Percentiles rank a stretch among this genome's conserved stretches.
These are phyloP conservation scores for Chromobotia macracanthus DNA, from an alignment of 2,797 vertebrate genomes.

Conservation along the genomic window DNA sequence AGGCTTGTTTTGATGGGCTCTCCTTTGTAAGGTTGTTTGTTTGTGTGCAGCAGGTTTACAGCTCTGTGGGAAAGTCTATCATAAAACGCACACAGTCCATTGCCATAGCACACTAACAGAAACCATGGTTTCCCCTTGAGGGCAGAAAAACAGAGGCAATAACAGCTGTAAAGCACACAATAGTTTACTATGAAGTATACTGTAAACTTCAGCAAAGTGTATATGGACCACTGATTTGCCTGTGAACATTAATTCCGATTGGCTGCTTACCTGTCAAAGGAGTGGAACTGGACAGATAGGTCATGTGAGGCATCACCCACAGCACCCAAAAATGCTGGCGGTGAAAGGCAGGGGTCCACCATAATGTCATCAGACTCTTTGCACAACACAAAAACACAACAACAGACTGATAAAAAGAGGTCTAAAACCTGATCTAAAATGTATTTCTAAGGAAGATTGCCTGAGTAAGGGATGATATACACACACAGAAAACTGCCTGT, in stretches of 20 bases:
- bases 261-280: slow-evolving; percentile 91
- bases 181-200: too few relatives aligned
- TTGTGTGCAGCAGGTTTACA: slow-evolving; percentile 48
- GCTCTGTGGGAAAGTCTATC: slow-evolving; percentile 26
- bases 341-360: slow-evolving; percentile 84
- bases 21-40: slow-evolving; percentile 64
- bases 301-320: slow-evolving; percentile 78
- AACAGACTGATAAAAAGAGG: too few relatives aligned
- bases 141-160: too few relatives aligned
- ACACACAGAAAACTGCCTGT: too few relatives aligned
- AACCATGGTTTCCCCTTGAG: neutral
- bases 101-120: neutral
- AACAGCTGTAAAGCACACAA: neutral
- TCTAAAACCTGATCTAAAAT: too few relatives aligned
- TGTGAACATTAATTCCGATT: neutral
- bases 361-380: slow-evolving; percentile 78
- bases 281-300: slow-evolving; percentile 84
- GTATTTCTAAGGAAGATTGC: too few relatives aligned
- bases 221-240: neutral
- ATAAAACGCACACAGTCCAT: slow-evolving; percentile 31
- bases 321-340: slow-evolving; percentile 83
- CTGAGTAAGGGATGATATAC: too few relatives aligned
- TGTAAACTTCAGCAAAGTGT: too few relatives aligned
- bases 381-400: neutral
- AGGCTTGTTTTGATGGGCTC: slow-evolving; percentile 54